Conservation (phyloP, 2,888 invertebrate genomes). For the Melipona bicolor region DNA sequence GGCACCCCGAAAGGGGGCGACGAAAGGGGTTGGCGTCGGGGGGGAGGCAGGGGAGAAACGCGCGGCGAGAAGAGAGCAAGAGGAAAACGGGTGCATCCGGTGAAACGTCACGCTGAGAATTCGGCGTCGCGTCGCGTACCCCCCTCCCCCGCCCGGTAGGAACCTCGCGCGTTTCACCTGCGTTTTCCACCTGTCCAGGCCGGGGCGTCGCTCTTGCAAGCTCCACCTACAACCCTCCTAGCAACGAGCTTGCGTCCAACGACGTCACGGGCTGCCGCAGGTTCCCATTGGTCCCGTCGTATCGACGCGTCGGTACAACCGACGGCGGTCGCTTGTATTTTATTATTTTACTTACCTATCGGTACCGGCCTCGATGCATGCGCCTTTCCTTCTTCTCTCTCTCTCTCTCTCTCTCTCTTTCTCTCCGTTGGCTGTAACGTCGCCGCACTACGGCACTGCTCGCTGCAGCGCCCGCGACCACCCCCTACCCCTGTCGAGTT, state of each 20-base stretch:
- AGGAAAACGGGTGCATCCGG: conserved; percentile 51
- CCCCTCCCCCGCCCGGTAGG: conserved; percentile 22
- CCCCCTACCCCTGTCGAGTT: no score
- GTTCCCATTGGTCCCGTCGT: conserved; percentile 80
- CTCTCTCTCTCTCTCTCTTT: not conserved
- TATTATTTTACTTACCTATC: conserved; percentile 80
- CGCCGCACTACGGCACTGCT: conserved; percentile 21
- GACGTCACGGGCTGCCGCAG: conserved; percentile 77
- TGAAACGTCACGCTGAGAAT: conserved; percentile 59
- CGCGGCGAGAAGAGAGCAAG: conserved; percentile 2
- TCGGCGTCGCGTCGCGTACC: conserved; percentile 52
- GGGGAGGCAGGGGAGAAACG: not conserved
- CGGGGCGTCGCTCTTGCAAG: conserved; percentile 80
- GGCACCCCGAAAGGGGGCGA: conserved; percentile 33
- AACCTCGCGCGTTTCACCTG: conserved; percentile 76
- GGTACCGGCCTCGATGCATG: conserved; percentile 64
- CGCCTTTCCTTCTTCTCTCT: conserved; percentile 49
- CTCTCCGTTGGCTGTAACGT: conserved; percentile 16
- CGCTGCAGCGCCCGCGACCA: no score
- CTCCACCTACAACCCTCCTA: conserved; percentile 83
- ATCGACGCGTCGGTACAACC: conserved; percentile 71
- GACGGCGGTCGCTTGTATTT: conserved; percentile 75
- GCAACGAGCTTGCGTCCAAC: conserved; percentile 80
- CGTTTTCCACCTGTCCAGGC: conserved; percentile 82
- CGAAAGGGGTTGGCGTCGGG: conserved; percentile 18